A percentile compares a stretch with the other conserved stretches of the same genome.
Evolutionary conservation across 2,888 invertebrate species (phyloP).

Genomic region (Pseudoips prasinana): DNA sequence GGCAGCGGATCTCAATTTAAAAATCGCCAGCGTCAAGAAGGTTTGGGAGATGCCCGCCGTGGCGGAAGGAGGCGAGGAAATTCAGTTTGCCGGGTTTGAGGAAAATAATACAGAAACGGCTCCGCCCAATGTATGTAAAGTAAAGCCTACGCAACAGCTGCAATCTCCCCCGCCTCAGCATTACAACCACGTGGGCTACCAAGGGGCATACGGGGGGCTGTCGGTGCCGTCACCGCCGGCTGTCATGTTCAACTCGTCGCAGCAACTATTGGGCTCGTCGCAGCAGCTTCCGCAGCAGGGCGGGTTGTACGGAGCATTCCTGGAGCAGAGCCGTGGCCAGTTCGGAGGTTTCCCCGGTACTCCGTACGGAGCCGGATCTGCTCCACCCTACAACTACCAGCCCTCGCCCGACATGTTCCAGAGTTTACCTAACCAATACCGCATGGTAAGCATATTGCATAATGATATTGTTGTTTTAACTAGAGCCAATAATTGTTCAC

Average conservation of each 20-base stretch:
- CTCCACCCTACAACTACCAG: constrained; percentile 88
- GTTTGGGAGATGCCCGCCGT: constrained; percentile 92
- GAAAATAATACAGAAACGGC: constrained; percentile 72
- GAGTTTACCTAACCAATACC: constrained; percentile 71
- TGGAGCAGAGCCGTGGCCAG: constrained; percentile 89
- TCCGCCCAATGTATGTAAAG: constrained; percentile 89
- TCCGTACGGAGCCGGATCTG: constrained; percentile 86
- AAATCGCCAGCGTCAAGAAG: constrained; percentile 96
- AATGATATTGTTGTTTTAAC: background rate
- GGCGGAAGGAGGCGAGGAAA: constrained; percentile 81
- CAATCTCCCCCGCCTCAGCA: constrained; percentile 85
- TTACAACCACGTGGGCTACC: constrained; percentile 87
- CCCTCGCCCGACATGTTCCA: constrained; percentile 84
- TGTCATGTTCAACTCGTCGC: constrained; percentile 90
- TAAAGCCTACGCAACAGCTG: constrained; percentile 92
- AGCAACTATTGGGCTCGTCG: constrained; percentile 76
- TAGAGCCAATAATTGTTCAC: too few relatives aligned
- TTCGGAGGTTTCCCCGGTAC: constrained; percentile 90
- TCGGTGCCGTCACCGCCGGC: constrained; percentile 94
- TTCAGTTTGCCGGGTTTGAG: constrained; percentile 70
- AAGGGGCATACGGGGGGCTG: constrained; percentile 88
- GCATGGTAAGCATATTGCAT: constrained; percentile 58
- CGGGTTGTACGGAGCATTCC: constrained; percentile 91
- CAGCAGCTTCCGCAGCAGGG: constrained; percentile 86
- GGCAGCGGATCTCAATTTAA: constrained; percentile 95